These are phyloP conservation scores for Halocaridina rubra DNA, from an alignment of 2,888 invertebrate species.

Conservation along the genomic window DNA sequence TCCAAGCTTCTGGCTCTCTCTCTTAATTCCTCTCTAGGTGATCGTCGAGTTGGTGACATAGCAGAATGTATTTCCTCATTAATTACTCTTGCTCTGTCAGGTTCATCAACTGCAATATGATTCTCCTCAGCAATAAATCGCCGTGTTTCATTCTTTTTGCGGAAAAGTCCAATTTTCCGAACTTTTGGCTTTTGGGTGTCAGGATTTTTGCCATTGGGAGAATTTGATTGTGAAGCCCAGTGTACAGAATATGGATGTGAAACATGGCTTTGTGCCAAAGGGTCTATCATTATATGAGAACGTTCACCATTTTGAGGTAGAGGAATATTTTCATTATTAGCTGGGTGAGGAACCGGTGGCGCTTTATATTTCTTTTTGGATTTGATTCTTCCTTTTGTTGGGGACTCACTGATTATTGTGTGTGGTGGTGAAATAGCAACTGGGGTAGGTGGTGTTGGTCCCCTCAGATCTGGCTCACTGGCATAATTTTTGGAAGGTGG, in stretches of 20 bases:
- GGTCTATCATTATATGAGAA: slow-evolving; percentile 17
- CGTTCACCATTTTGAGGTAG: slow-evolving; percentile 20
- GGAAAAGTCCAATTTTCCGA: slow-evolving; percentile 57
- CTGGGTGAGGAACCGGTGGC: slow-evolving; percentile 71
- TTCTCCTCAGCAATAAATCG: slow-evolving; percentile 23
- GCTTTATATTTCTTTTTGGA: slow-evolving; percentile 83
- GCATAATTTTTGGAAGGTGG: slow-evolving; percentile 51
- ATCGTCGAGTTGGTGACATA: slow-evolving; percentile 17
- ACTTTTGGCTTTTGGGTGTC: slow-evolving; percentile 35
- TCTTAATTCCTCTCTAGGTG: slow-evolving; percentile 45
- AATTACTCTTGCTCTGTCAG: slow-evolving; percentile 1
- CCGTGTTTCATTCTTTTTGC: slow-evolving; percentile 57
- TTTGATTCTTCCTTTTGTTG: slow-evolving; percentile 71
- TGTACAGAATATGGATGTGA: slow-evolving; percentile 22
- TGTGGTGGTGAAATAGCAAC: slow-evolving; percentile 32
- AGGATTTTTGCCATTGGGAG: neutral
- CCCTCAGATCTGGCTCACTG: slow-evolving; percentile 62
- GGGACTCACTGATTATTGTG: slow-evolving; percentile 67
- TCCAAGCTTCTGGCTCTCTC: slow-evolving; percentile 61
- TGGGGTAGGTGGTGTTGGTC: slow-evolving; percentile 8
- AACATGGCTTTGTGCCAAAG: neutral
- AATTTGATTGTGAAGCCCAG: slow-evolving; percentile 11
- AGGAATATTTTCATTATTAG: neutral
- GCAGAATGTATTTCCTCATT: slow-evolving; percentile 29
- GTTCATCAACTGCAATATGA: slow-evolving; percentile 7